Evolutionary conservation across 2,888 invertebrate species (phyloP).

Genomic region (Mactromeris polynyma): DNA sequence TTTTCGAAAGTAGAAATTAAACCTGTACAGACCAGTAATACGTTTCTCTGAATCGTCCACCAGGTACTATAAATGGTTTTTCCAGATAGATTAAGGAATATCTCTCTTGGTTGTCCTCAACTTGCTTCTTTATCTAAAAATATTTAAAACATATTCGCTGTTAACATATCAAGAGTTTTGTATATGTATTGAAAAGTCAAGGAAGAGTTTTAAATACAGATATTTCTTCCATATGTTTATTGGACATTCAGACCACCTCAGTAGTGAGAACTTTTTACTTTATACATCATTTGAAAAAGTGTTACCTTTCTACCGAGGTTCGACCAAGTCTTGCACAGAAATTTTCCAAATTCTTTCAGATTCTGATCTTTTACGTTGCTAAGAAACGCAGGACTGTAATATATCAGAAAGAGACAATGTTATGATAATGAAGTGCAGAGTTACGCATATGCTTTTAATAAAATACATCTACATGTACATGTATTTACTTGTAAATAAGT

Average conservation of each 20-base stretch:
- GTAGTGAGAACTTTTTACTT: too few species aligned
- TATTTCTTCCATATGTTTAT: too few species aligned
- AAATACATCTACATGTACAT: too few species aligned
- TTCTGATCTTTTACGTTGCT: constrained; percentile 91
- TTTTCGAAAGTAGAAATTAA: background rate
- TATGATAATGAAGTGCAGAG: too few species aligned
- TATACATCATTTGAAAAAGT: background rate
- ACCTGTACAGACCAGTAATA: constrained; percentile 92
- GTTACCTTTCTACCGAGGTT: constrained; percentile 86
- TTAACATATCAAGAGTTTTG: too few species aligned
- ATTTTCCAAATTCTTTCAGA: constrained; percentile 92
- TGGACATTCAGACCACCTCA: too few species aligned
- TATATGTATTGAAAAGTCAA: too few species aligned
- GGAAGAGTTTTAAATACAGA: too few species aligned
- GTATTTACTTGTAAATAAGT: too few species aligned
- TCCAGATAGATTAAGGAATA: constrained; percentile 96
- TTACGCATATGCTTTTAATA: too few species aligned
- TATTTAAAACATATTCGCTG: too few species aligned
- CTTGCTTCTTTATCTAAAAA: constrained; percentile 86
- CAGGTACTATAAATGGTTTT: constrained; percentile 91
- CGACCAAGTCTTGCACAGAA: constrained; percentile 88
- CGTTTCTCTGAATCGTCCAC: constrained; percentile 90
- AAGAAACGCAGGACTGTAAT: constrained; percentile 91
- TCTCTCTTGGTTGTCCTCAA: constrained; percentile 84
- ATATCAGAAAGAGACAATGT: too few species aligned